Percentiles rank a stretch among this genome's conserved stretches.
phyloP scores from a whole-genome alignment of 2,113 vertebrate species.

The Sialia sialis region DNA sequence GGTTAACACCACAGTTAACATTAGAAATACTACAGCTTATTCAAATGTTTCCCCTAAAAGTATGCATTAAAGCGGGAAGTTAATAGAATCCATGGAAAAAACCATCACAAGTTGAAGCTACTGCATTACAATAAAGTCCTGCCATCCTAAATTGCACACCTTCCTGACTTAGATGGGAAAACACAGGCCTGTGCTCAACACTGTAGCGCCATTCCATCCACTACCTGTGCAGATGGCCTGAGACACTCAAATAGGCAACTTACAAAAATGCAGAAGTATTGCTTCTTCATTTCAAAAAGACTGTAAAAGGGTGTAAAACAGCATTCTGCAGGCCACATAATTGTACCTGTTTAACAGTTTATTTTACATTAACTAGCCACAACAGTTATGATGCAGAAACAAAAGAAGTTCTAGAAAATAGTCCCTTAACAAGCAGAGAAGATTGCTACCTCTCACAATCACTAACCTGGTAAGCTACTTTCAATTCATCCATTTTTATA shows the following conservation, averaged over 20 bases:
- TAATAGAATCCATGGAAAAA: background rate
- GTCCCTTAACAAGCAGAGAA: background rate
- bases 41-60: background rate
- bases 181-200: background rate
- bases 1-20: background rate
- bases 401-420: background rate
- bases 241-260: background rate
- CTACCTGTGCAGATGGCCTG: background rate
- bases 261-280: rapidly evolving
- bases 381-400: background rate
- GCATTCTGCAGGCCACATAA: background rate
- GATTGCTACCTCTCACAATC: rapidly evolving
- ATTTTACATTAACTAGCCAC: background rate
- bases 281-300: background rate
- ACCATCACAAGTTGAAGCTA: background rate
- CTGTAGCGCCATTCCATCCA: too few species aligned
- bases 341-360: background rate
- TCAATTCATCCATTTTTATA: background rate
- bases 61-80: background rate
- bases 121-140: background rate
- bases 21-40: background rate
- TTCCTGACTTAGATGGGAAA: background rate
- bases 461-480: background rate
- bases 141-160: rapidly evolving
- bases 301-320: background rate